A percentile compares a stretch with the other conserved stretches of the same genome.
Evolutionary conservation across 92 coral and sea anemone species (phyloP).

Genomic region (Epizoanthus rinbou): DNA sequence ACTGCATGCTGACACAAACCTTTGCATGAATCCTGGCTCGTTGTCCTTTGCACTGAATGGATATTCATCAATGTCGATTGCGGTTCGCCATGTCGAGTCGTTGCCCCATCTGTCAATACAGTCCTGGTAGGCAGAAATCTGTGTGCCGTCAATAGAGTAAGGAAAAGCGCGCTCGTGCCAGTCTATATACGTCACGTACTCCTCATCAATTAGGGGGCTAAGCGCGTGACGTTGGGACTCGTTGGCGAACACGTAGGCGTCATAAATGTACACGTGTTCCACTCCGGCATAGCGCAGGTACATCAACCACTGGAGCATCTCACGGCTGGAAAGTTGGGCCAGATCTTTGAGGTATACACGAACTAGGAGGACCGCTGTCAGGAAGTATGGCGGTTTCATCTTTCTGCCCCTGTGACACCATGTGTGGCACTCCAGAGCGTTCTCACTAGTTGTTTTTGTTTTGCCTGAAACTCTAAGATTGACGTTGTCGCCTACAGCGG

Average conservation of each 20-base stretch:
- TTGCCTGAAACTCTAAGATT: neutral
- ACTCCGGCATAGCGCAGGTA: conserved; percentile 58
- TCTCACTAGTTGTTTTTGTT: neutral
- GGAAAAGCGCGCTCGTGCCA: conserved; percentile 55
- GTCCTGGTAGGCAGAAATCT: conserved; percentile 47
- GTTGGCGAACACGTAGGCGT: conserved; percentile 43
- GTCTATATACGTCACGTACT: conserved; percentile 51
- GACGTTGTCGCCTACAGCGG: neutral
- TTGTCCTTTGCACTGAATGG: conserved; percentile 39
- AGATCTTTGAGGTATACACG: conserved; percentile 44
- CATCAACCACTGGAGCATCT: conserved; percentile 55
- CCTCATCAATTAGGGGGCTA: conserved; percentile 38
- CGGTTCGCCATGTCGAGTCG: conserved; percentile 18
- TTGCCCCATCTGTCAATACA: conserved; percentile 34
- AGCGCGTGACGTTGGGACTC: conserved; percentile 56
- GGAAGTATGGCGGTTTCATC: conserved; percentile 55
- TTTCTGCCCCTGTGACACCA: conserved; percentile 29
- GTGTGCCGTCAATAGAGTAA: conserved; percentile 42
- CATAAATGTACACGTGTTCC: conserved; percentile 58
- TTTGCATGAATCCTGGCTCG: conserved; percentile 37
- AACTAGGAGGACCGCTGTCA: conserved; percentile 59
- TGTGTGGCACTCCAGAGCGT: conserved; percentile 20
- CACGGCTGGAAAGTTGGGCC: conserved; percentile 52
- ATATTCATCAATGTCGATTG: conserved; percentile 55
- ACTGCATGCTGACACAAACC: conserved; percentile 14